phyloP scores from a whole-genome alignment of 2,113 vertebrate genomes.

The Peromyscus leucopus region DNA sequence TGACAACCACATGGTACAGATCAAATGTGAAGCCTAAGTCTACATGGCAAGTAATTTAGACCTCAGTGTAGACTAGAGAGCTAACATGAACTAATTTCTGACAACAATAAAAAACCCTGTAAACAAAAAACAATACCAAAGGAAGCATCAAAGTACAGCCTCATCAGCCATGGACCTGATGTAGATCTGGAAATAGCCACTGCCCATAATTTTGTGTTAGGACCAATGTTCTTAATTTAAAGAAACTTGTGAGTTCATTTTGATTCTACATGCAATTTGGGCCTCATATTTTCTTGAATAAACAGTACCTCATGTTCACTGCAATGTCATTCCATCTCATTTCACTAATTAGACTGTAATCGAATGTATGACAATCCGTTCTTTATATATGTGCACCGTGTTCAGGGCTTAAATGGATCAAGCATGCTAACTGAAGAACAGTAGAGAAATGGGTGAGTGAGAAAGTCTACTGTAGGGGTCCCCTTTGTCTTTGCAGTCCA shows the following conservation, averaged over 20 bases:
- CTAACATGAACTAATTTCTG: neutral
- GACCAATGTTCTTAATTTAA: conserved; percentile 1
- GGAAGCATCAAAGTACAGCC: neutral
- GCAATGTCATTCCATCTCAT: neutral
- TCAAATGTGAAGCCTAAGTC: neutral
- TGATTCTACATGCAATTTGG: neutral
- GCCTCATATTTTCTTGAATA: conserved; percentile 11
- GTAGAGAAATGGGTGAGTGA: neutral
- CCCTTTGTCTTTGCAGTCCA: neutral
- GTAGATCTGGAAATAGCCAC: neutral
- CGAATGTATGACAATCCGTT: neutral
- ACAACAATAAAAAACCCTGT: neutral
- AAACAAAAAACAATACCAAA: neutral
- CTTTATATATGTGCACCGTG: neutral
- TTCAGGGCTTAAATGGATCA: neutral
- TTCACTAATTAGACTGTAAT: neutral
- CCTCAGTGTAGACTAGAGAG: neutral
- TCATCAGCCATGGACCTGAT: neutral
- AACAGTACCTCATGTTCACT: neutral
- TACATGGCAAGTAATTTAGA: neutral
- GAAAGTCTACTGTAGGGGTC: neutral
- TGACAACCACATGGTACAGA: neutral
- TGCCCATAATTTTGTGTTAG: conserved; percentile 16
- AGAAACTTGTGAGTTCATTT: neutral
- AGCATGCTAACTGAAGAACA: neutral